Conservation (phyloP, 1,140 invertebrate genomes). For the Oedothorax gibbosus region DNA sequence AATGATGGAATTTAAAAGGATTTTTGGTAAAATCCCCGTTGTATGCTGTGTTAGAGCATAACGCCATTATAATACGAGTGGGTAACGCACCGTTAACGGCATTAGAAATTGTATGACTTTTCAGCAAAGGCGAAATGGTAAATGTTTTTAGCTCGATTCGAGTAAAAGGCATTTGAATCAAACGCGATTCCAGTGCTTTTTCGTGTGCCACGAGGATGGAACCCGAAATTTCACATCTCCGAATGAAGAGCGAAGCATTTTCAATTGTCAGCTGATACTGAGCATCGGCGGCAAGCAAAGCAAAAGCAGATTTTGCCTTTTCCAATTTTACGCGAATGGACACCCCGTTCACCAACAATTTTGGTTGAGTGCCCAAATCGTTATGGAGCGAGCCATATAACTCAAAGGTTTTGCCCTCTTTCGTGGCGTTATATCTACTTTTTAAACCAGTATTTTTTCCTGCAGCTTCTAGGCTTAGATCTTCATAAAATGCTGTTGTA, state of each 20-base stretch:
- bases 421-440: neutral
- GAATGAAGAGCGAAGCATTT: neutral
- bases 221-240: neutral
- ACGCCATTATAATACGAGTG: neutral
- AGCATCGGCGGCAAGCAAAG: too few species aligned
- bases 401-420: neutral
- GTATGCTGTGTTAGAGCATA: neutral
- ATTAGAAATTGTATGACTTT: neutral
- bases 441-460: neutral
- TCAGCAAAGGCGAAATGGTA: neutral
- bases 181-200: neutral
- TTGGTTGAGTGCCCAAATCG: neutral
- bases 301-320: neutral
- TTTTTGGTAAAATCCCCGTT: neutral
- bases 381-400: neutral
- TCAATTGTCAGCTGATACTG: neutral
- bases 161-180: neutral
- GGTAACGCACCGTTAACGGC: neutral
- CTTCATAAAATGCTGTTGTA: neutral
- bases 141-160: neutral
- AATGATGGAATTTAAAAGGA: slow-evolving; percentile 2
- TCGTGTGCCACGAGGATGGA: neutral
- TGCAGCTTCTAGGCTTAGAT: neutral
- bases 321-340: neutral
- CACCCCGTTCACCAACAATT: neutral